Evolutionary conservation across 2,113 vertebrate species (phyloP).

Genomic region (Steatornis caripensis): DNA sequence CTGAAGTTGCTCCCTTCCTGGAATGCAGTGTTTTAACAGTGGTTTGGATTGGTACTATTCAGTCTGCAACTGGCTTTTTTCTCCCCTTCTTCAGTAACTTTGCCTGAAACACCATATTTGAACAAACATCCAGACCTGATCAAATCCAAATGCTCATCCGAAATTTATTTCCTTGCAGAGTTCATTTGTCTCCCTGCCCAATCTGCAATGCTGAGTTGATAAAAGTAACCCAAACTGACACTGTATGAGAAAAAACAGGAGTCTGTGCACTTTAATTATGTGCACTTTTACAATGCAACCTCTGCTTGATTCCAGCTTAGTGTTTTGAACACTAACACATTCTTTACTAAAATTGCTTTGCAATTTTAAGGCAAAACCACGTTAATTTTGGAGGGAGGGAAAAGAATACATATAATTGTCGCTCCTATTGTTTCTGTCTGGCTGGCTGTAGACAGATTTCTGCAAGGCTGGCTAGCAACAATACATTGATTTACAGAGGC

Average conservation of each 20-base stretch:
- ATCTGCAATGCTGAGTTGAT: background rate
- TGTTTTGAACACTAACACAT: background rate
- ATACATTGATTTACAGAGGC: slow-evolving; percentile 65
- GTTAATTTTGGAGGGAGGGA: slow-evolving; percentile 1
- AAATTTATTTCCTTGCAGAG: background rate
- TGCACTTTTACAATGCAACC: background rate
- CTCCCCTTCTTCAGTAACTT: background rate
- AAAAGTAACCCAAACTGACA: background rate
- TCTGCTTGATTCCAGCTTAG: background rate
- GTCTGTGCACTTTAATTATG: background rate
- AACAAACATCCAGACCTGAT: background rate
- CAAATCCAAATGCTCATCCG: background rate
- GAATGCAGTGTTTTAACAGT: background rate
- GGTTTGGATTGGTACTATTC: background rate
- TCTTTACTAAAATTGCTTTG: background rate
- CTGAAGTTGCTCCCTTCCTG: background rate
- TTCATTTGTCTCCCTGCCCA: background rate
- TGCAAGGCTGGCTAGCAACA: slow-evolving; percentile 44
- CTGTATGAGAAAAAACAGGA: background rate
- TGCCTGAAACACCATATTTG: background rate
- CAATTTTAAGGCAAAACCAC: background rate
- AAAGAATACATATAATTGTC: background rate
- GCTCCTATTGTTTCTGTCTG: slow-evolving; percentile 43
- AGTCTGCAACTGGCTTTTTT: background rate
- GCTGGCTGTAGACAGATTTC: slow-evolving; percentile 59